Conservation (phyloP, 2,888 invertebrate species). For the Drosophila prolongata region DNA sequence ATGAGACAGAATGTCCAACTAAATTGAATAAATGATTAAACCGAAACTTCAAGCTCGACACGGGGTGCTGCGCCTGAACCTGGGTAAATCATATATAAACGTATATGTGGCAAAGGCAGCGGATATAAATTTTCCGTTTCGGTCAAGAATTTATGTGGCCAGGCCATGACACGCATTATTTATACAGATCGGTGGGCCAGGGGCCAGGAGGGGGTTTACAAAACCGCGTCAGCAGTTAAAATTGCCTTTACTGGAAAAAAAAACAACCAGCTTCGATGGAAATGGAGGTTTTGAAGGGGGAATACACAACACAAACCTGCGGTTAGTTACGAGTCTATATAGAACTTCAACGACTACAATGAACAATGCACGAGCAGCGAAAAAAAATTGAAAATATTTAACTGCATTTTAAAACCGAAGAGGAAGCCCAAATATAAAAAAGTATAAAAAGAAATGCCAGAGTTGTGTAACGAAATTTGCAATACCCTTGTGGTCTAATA, state of each 20-base stretch:
- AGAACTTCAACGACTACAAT: constrained; percentile 59
- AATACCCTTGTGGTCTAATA: background rate
- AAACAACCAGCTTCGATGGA: constrained; percentile 38
- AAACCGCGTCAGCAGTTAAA: constrained; percentile 73
- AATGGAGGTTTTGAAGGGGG: constrained; percentile 24
- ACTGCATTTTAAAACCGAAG: constrained; percentile 64
- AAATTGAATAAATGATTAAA: constrained; percentile 78
- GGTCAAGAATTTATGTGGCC: constrained; percentile 73
- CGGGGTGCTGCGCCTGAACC: constrained; percentile 22
- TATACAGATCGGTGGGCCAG: constrained; percentile 49
- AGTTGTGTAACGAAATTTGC: background rate
- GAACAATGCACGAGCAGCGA: constrained; percentile 13
- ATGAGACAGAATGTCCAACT: constrained; percentile 73
- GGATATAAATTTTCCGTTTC: constrained; percentile 65
- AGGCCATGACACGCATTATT: constrained; percentile 73
- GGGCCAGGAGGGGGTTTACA: constrained; percentile 18
- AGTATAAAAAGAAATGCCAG: background rate
- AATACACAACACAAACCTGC: constrained; percentile 69
- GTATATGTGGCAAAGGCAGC: constrained; percentile 50
- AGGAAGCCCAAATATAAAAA: constrained; percentile 23
- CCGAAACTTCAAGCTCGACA: constrained; percentile 47
- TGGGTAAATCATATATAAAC: constrained; percentile 35
- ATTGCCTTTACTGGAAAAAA: constrained; percentile 66
- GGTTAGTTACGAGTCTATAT: constrained; percentile 77
- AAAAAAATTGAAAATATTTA: constrained; percentile 69